Conservation (phyloP, 1,140 invertebrate genomes). For the Brachionus sp. region DNA sequence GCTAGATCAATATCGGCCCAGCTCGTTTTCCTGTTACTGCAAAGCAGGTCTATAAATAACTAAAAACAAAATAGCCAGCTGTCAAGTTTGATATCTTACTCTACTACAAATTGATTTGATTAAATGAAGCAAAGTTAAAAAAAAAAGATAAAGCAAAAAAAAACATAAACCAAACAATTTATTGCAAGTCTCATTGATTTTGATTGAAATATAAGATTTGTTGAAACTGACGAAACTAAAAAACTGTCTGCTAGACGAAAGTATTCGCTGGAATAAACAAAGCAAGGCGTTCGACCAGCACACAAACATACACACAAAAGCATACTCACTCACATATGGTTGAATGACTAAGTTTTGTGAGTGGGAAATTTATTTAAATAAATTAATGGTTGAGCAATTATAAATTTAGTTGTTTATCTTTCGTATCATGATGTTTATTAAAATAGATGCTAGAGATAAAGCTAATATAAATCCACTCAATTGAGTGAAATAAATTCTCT, state of each 20-base stretch:
- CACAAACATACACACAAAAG: not conserved
- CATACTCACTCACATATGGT: not conserved
- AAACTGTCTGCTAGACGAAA: not conserved
- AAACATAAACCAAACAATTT: slow-evolving; percentile 18
- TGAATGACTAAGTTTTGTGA: not conserved
- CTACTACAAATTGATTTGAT: not conserved
- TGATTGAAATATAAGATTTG: slow-evolving; percentile 25
- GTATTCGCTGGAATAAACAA: slow-evolving; percentile 10
- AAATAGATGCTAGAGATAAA: not conserved
- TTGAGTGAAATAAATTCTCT: not conserved
- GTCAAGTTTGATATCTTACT: slow-evolving; percentile 2
- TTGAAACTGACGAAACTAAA: not conserved
- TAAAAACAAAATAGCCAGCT: slow-evolving; percentile 1
- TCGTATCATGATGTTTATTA: not conserved
- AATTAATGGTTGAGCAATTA: slow-evolving; percentile 25
- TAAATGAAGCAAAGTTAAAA: slow-evolving; percentile 6
- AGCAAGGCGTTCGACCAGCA: not conserved
- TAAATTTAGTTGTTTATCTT: slow-evolving; percentile 18
- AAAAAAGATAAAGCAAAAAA: not conserved
- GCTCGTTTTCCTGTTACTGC: not conserved
- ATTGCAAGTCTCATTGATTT: slow-evolving; percentile 18
- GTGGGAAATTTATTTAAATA: slow-evolving; percentile 10
- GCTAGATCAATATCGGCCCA: not conserved
- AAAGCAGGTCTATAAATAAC: slow-evolving; percentile 15
- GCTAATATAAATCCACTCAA: not conserved